Percentiles rank a stretch among this genome's conserved stretches.
Conservation (phyloP, 2,888 invertebrate genomes). For the Catocala sponsa region DNA sequence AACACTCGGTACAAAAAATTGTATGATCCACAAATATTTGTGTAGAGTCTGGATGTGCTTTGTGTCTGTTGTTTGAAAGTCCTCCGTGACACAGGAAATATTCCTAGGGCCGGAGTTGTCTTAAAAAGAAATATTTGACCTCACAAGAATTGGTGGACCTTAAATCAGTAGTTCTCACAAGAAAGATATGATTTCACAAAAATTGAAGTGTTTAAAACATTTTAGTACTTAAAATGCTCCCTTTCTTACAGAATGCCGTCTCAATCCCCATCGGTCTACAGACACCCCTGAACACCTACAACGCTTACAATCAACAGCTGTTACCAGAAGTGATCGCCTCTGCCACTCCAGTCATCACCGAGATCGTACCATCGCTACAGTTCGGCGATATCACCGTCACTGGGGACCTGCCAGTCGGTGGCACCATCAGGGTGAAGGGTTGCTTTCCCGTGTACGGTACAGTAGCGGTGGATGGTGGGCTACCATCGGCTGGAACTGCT, state of each 20-base stretch:
- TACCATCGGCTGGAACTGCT: constrained; percentile 72
- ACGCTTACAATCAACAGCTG: constrained; percentile 21
- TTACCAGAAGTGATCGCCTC: constrained; percentile 48
- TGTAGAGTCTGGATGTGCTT: too few species aligned
- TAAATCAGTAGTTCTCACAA: neutral
- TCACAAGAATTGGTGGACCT: neutral
- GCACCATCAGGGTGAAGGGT: constrained; percentile 72
- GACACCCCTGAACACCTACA: constrained; percentile 22
- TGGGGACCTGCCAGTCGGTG: constrained; percentile 74
- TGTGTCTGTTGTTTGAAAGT: too few species aligned
- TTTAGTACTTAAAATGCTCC: too few species aligned
- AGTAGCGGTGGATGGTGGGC: constrained; percentile 69
- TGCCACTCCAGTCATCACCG: constrained; percentile 68
- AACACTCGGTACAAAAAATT: too few species aligned
- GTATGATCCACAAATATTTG: too few species aligned
- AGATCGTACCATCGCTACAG: constrained; percentile 69
- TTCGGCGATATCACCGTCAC: constrained; percentile 71
- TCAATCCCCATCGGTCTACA: constrained; percentile 44
- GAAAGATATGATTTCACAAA: too few species aligned
- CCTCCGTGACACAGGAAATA: too few species aligned
- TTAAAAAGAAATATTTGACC: neutral
- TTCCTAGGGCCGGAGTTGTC: too few species aligned
- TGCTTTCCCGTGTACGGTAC: constrained; percentile 78
- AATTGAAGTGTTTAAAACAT: too few species aligned
- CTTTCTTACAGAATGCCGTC: constrained; percentile 47